phyloP scores from a whole-genome alignment of 2,888 invertebrate species.

The Hyposoter dolosus region DNA sequence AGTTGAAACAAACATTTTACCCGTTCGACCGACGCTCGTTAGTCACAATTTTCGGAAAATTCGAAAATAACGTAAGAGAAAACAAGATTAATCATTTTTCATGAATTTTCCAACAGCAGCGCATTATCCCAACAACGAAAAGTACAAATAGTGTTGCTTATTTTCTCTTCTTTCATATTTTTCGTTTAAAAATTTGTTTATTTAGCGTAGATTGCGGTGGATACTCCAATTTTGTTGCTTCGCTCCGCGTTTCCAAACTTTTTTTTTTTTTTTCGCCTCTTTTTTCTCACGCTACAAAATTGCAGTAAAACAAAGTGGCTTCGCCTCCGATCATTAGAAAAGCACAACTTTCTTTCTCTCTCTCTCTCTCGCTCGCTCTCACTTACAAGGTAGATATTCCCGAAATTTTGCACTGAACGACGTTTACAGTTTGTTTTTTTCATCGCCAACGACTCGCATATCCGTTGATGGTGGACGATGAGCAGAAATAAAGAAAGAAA shows the following conservation, averaged over 20 bases:
- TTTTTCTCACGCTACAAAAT: slow-evolving; percentile 54
- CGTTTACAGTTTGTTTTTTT: not conserved
- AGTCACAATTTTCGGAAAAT: not conserved
- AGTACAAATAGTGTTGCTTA: slow-evolving; percentile 83
- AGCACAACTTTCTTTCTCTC: slow-evolving; percentile 73
- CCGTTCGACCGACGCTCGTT: not conserved
- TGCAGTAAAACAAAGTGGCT: slow-evolving; percentile 73
- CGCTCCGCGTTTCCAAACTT: not conserved
- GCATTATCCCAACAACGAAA: slow-evolving; percentile 78
- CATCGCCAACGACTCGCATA: slow-evolving; percentile 6
- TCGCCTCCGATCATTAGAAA: slow-evolving; percentile 76
- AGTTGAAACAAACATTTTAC: not conserved
- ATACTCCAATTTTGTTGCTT: slow-evolving; percentile 78
- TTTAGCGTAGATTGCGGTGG: slow-evolving; percentile 80
- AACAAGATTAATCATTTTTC: slow-evolving; percentile 70
- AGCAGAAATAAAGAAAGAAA: slow-evolving; percentile 25
- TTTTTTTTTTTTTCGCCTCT: slow-evolving; percentile 63
- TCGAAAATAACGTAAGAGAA: slow-evolving; percentile 35
- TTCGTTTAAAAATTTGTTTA: slow-evolving; percentile 38
- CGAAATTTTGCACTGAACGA: slow-evolving; percentile 26
- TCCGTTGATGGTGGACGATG: slow-evolving; percentile 7
- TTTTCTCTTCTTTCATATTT: slow-evolving; percentile 29
- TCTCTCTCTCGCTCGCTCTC: slow-evolving; percentile 75
- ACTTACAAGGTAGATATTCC: slow-evolving; percentile 78
- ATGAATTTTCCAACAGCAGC: slow-evolving; percentile 83